These are phyloP conservation scores for Diloba caeruleocephala DNA, from an alignment of 2,888 invertebrate species.

Conservation along the genomic window DNA sequence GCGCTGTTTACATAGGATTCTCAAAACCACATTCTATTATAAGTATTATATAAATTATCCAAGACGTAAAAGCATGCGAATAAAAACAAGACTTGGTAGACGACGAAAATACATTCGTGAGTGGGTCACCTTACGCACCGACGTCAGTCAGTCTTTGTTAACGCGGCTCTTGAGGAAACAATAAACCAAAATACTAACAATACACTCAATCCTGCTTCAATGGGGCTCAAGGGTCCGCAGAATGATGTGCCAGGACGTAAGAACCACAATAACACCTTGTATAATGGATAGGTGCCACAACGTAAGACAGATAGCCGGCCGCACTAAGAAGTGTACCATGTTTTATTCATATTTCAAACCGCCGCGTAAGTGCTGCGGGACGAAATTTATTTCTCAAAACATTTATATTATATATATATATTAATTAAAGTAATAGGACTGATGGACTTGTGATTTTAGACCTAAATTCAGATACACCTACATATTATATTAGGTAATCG, in stretches of 20 bases:
- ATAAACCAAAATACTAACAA: conserved; percentile 60
- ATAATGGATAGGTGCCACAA: conserved; percentile 52
- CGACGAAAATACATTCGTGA: conserved; percentile 36
- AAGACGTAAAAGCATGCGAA: conserved; percentile 42
- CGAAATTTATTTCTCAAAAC: conserved; percentile 68
- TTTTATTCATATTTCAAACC: conserved; percentile 68
- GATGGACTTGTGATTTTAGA: conserved; percentile 6
- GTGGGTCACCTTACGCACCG: conserved; percentile 41
- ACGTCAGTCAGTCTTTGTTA: conserved; percentile 35
- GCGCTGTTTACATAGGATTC: conserved; percentile 22
- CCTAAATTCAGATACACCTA: no score
- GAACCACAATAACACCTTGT: conserved; percentile 60
- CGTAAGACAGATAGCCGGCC: conserved; percentile 65
- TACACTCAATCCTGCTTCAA: conserved; percentile 56
- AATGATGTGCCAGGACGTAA: conserved; percentile 52
- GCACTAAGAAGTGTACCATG: conserved; percentile 56
- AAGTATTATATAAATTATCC: conserved; percentile 40
- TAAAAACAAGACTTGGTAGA: conserved; percentile 38
- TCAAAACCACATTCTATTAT: conserved; percentile 40
- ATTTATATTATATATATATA: conserved; percentile 64
- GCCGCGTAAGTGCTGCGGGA: conserved; percentile 44
- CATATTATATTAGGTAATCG: no score
- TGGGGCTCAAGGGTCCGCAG: conserved; percentile 51
- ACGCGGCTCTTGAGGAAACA: conserved; percentile 52
- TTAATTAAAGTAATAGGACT: conserved; percentile 58